Conservation (phyloP, 2,888 invertebrate species). For the Tinea semifulvella region DNA sequence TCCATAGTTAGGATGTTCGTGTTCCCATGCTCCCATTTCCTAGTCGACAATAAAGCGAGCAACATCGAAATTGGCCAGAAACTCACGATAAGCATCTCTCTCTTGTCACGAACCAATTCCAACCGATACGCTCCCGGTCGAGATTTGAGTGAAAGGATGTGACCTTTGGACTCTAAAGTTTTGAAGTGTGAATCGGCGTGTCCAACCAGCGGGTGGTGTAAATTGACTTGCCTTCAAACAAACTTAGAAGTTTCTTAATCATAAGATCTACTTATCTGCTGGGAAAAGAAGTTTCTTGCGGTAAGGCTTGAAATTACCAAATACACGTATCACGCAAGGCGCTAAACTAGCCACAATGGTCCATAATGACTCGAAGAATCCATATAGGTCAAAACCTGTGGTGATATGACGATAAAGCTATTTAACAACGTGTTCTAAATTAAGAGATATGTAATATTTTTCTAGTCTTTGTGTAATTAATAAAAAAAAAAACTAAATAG, state of each 20-base stretch:
- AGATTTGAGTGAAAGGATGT: constrained; percentile 60
- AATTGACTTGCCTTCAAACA: constrained; percentile 28
- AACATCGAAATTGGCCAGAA: constrained; percentile 60
- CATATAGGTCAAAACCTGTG: too few relatives aligned
- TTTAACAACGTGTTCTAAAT: too few relatives aligned
- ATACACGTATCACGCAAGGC: too few relatives aligned
- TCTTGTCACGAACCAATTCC: constrained; percentile 63
- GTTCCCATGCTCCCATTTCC: constrained; percentile 63
- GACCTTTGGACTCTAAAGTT: constrained; percentile 46
- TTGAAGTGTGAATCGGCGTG: constrained; percentile 60
- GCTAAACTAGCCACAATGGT: too few relatives aligned
- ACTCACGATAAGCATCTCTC: constrained; percentile 63
- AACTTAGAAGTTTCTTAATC: neutral
- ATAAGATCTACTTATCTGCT: constrained; percentile 1
- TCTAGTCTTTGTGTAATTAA: too few relatives aligned
- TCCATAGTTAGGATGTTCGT: constrained; percentile 11
- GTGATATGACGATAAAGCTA: too few relatives aligned
- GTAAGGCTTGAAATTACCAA: too few relatives aligned
- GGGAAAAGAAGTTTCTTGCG: too few relatives aligned
- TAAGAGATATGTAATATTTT: too few relatives aligned
- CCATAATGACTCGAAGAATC: too few relatives aligned
- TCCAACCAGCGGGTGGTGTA: constrained; percentile 54
- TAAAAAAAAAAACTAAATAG: too few relatives aligned
- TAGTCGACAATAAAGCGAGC: constrained; percentile 41
- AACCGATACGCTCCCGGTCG: constrained; percentile 54